These are phyloP conservation scores for Burhinus oedicnemus DNA, from an alignment of 2,113 vertebrate species.

Conservation along the genomic window DNA sequence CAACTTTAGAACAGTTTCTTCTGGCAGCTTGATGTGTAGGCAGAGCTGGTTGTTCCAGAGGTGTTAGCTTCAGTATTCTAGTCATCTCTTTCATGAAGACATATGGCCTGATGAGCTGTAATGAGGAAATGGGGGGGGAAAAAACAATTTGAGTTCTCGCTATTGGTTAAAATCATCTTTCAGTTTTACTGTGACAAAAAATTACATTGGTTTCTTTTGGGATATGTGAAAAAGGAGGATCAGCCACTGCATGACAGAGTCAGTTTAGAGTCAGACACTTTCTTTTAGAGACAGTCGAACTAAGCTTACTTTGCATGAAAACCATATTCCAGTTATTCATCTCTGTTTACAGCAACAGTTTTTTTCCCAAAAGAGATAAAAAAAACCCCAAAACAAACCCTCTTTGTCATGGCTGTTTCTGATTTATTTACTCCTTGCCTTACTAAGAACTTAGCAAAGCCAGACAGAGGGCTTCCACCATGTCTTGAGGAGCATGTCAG, in stretches of 20 bases:
- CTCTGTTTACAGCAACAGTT: not conserved
- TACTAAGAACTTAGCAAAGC: not conserved
- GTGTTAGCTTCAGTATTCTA: not conserved
- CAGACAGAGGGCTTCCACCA: not conserved
- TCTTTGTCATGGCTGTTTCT: not conserved
- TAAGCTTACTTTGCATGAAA: not conserved
- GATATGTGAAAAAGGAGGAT: not conserved
- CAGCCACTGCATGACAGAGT: not conserved
- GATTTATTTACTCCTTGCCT: not conserved
- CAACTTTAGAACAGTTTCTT: not conserved
- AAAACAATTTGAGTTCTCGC: not conserved
- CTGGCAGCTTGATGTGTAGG: not conserved
- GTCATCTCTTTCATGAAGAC: not conserved
- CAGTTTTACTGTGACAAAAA: constrained; percentile 6
- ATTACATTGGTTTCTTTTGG: not conserved
- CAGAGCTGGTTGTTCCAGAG: not conserved
- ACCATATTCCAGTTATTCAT: not conserved
- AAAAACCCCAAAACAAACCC: too few relatives aligned
- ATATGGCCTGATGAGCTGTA: not conserved
- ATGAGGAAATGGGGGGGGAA: not conserved
- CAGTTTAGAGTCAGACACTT: not conserved
- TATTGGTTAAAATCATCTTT: not conserved
- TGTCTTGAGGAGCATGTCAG: not conserved
- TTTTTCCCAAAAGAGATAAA: not conserved
- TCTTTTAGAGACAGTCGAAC: not conserved